Percentiles rank a stretch among this genome's conserved stretches.
Evolutionary conservation across 2,888 invertebrate species (phyloP).

Genomic region (Hyalella azteca): DNA sequence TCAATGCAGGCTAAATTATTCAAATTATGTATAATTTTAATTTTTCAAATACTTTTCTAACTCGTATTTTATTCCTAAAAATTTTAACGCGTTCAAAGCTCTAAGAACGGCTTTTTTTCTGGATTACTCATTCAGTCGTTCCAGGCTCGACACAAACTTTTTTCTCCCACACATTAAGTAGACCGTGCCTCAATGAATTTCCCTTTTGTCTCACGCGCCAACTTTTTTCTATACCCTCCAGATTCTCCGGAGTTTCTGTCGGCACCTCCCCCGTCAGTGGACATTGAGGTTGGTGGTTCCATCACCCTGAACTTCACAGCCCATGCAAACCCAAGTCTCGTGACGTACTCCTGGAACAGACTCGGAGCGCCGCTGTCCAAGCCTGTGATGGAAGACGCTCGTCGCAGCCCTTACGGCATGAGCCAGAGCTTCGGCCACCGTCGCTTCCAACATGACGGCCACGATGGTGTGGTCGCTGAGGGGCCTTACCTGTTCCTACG

Average conservation of each 20-base stretch:
- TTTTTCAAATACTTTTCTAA: neutral
- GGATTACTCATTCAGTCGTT: no score
- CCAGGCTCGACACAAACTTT: no score
- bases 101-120: no score
- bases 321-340: constrained; percentile 49
- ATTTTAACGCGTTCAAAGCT: no score
- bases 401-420: constrained; percentile 39
- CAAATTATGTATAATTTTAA: neutral
- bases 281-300: constrained; percentile 51
- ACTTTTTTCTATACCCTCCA: neutral
- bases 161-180: no score
- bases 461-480: constrained; percentile 43
- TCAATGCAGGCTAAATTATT: neutral
- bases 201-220: no score
- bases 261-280: constrained; percentile 45
- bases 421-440: neutral
- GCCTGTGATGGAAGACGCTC: constrained; percentile 49
- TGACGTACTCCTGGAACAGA: constrained; percentile 52
- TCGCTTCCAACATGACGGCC: constrained; percentile 7
- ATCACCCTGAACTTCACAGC: constrained; percentile 55
- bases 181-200: no score
- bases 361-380: constrained; percentile 49
- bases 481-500: constrained; percentile 50
- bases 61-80: no score
- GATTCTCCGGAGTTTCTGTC: constrained; percentile 51